Evolutionary conservation across 2,888 invertebrate species (phyloP).

Genomic region (Raillietiella orientalis): DNA sequence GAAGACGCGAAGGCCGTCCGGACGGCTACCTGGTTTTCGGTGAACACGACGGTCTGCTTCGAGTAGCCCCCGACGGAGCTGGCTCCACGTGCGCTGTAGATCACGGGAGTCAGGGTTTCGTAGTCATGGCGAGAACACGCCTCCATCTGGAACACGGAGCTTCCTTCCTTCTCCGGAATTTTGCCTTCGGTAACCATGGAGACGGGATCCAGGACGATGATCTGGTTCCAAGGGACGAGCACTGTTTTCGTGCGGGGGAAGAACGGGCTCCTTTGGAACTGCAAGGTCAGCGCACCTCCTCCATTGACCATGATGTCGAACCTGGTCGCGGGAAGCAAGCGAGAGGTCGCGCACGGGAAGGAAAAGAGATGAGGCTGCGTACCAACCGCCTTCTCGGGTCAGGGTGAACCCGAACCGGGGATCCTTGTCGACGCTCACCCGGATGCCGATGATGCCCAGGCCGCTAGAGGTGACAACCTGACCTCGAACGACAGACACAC

Average conservation of each 20-base stretch:
- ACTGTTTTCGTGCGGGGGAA: conserved; percentile 56
- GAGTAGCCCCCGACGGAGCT: not conserved
- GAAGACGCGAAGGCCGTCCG: no score
- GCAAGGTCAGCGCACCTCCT: conserved; percentile 81
- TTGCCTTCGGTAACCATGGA: conserved; percentile 48
- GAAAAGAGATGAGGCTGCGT: conserved; percentile 6
- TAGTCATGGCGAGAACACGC: conserved; percentile 64
- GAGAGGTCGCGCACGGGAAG: not conserved
- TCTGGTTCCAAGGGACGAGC: conserved; percentile 84
- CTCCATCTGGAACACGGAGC: conserved; percentile 22
- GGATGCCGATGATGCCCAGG: conserved; percentile 73
- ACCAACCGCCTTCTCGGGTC: conserved; percentile 17
- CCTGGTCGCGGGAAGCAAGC: conserved; percentile 9
- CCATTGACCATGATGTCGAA: conserved; percentile 97
- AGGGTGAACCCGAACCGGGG: conserved; percentile 69
- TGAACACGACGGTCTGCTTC: not conserved
- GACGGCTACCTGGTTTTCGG: conserved; percentile 35
- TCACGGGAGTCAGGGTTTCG: conserved; percentile 69
- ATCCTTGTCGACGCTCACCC: conserved; percentile 77
- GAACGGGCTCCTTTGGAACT: conserved; percentile 73
- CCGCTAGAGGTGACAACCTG: conserved; percentile 67
- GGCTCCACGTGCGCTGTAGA: conserved; percentile 44
- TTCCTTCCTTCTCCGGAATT: conserved; percentile 6
- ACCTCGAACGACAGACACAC: conserved; percentile 85
- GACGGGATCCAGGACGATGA: conserved; percentile 62